phyloP scores from a whole-genome alignment of 2,888 invertebrate genomes.

The Herminia tarsipennalis region DNA sequence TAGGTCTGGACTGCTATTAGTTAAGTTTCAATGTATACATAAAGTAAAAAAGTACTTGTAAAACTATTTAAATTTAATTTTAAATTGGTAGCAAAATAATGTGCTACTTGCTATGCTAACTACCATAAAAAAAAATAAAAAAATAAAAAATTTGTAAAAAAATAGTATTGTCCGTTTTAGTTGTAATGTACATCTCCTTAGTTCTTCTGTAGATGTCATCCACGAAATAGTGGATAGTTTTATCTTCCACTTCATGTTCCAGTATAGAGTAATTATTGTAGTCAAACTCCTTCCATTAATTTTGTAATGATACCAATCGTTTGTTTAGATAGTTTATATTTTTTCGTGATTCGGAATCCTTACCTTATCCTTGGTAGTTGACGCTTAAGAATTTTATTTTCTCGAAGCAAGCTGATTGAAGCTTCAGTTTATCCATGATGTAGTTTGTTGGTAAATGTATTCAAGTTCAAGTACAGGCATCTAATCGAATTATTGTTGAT shows the following conservation, averaged over 20 bases:
- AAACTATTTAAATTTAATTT: too few species aligned
- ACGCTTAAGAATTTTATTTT: background rate
- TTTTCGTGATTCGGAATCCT: background rate
- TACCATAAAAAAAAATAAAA: too few species aligned
- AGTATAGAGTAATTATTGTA: background rate
- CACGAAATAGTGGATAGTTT: constrained; percentile 2
- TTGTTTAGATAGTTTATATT: background rate
- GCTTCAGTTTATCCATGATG: background rate
- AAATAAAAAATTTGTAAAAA: too few species aligned
- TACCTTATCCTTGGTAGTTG: background rate
- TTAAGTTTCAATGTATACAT: too few species aligned
- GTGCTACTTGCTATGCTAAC: too few species aligned
- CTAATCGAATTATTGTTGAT: background rate
- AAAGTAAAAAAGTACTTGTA: too few species aligned
- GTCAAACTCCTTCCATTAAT: background rate
- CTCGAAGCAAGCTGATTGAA: background rate
- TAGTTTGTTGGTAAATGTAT: background rate
- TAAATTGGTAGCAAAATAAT: too few species aligned
- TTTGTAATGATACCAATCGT: background rate
- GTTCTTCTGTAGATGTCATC: constrained; percentile 4
- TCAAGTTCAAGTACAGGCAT: background rate
- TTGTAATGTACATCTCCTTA: constrained; percentile 1
- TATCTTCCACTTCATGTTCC: constrained; percentile 1
- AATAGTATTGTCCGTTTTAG: constrained; percentile 8
- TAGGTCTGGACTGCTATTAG: too few species aligned